Conservation (phyloP, 2,113 vertebrate species). For the Gasterosteus nipponicus region DNA sequence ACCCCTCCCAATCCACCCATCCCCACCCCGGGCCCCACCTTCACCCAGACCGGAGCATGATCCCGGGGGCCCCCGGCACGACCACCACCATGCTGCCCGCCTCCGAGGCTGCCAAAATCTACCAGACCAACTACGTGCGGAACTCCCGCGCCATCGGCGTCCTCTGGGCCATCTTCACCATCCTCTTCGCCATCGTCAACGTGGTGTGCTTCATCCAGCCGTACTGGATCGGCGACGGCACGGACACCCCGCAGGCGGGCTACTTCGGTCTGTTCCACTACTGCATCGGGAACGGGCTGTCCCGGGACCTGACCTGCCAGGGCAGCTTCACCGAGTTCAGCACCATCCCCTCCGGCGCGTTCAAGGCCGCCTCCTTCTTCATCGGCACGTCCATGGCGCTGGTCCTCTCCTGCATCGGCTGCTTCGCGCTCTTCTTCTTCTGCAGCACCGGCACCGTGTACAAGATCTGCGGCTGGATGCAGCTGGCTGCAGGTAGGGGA, state of each 20-base stretch:
- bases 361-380: conserved; percentile 98
- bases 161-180: conserved; percentile 99
- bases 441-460: conserved; percentile 98
- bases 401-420: conserved; percentile 94
- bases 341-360: conserved; percentile 94
- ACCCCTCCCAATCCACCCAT: background rate
- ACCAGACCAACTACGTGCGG: conserved; percentile 97
- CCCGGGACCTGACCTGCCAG: conserved; percentile 92
- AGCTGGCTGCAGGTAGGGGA: conserved; percentile 95
- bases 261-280: conserved; percentile 99
- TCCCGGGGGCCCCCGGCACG: conserved; percentile 80
- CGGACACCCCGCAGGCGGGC: conserved; percentile 95
- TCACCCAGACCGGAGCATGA: conserved; percentile 60
- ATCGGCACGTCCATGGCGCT: conserved; percentile 97
- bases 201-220: conserved; percentile 99
- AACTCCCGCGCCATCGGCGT: conserved; percentile 98
- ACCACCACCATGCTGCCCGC: conserved; percentile 92
- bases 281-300: conserved; percentile 95
- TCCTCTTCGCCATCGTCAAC: conserved; percentile 98
- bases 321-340: conserved; percentile 98
- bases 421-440: conserved; percentile 99
- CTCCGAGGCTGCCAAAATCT: conserved; percentile 96
- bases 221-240: conserved; percentile 98
- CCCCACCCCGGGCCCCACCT: background rate
- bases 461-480: conserved; percentile 99